Percentiles rank a stretch among this genome's conserved stretches.
These are phyloP conservation scores for Drosophila grimshawi DNA, from an alignment of 1,140 invertebrate genomes.

Conservation along the genomic window DNA sequence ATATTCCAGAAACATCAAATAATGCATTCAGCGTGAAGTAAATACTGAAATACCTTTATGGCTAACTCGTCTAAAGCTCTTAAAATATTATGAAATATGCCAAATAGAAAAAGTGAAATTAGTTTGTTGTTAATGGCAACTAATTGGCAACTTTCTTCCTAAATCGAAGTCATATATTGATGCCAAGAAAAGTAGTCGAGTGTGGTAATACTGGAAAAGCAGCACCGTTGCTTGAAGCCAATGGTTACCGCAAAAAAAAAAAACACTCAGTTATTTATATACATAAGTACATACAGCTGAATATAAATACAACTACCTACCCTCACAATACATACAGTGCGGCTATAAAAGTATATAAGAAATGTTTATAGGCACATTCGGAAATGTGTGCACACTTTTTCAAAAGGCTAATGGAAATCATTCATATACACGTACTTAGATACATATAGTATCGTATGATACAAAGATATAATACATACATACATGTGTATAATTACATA, in stretches of 20 bases:
- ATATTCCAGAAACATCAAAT: no score
- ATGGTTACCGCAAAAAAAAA: slow-evolving; percentile 30
- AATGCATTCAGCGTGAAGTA: no score
- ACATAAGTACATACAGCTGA: neutral
- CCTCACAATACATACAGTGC: neutral
- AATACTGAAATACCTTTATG: no score
- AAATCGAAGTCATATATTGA: slow-evolving; percentile 1
- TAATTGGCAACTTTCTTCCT: slow-evolving; percentile 31
- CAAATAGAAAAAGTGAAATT: no score
- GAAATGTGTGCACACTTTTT: neutral
- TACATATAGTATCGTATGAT: neutral
- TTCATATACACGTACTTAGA: neutral
- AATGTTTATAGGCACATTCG: no score
- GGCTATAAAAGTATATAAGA: no score
- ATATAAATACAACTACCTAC: slow-evolving; percentile 17
- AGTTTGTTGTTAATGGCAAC: neutral
- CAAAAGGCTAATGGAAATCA: neutral
- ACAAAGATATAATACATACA: neutral
- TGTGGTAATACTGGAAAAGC: slow-evolving; percentile 21
- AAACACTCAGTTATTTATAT: slow-evolving; percentile 16
- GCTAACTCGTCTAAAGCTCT: no score
- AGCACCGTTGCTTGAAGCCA: slow-evolving; percentile 22
- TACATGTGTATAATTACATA: neutral
- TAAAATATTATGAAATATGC: no score
- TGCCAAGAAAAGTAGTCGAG: neutral